Conservation (phyloP, 2,113 vertebrate species). For the Hippocampus comes region DNA sequence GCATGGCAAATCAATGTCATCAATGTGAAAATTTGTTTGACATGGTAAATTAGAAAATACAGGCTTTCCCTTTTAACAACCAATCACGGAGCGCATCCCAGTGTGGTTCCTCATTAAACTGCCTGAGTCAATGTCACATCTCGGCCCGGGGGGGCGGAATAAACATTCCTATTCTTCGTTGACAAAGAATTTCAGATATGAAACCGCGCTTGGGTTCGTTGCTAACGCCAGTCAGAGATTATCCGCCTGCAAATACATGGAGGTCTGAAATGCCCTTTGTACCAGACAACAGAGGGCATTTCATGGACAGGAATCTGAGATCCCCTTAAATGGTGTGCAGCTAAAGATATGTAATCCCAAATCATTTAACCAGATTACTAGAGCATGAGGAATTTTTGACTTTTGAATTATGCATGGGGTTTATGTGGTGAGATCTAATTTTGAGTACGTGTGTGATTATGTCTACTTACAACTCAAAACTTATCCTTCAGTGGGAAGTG, state of each 20-base stretch:
- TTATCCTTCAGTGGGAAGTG: slow-evolving; percentile 1
- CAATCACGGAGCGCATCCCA: slow-evolving; percentile 8
- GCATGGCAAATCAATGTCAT: slow-evolving; percentile 11
- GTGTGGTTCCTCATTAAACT: slow-evolving; percentile 45
- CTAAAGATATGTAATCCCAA: slow-evolving; percentile 68
- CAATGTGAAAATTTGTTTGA: slow-evolving; percentile 17
- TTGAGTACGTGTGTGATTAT: slow-evolving; percentile 20
- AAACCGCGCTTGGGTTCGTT: slow-evolving; percentile 43
- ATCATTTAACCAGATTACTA: slow-evolving; percentile 74
- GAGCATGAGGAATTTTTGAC: slow-evolving; percentile 55
- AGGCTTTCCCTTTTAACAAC: slow-evolving; percentile 2
- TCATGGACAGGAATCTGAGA: slow-evolving; percentile 61
- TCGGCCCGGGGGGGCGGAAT: slow-evolving; percentile 35
- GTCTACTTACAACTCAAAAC: not conserved
- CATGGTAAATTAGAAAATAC: slow-evolving; percentile 18
- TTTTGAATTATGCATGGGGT: slow-evolving; percentile 58
- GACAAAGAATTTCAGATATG: slow-evolving; percentile 55
- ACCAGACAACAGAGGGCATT: slow-evolving; percentile 64
- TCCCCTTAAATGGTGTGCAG: slow-evolving; percentile 57
- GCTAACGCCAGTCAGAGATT: slow-evolving; percentile 60
- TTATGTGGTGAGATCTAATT: slow-evolving; percentile 42
- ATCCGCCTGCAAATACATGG: slow-evolving; percentile 61
- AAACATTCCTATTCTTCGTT: slow-evolving; percentile 52
- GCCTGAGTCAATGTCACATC: slow-evolving; percentile 44
- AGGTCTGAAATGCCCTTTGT: slow-evolving; percentile 61